Conservation (phyloP, 2,113 vertebrate genomes). For the Trochalopteron elliotii region DNA sequence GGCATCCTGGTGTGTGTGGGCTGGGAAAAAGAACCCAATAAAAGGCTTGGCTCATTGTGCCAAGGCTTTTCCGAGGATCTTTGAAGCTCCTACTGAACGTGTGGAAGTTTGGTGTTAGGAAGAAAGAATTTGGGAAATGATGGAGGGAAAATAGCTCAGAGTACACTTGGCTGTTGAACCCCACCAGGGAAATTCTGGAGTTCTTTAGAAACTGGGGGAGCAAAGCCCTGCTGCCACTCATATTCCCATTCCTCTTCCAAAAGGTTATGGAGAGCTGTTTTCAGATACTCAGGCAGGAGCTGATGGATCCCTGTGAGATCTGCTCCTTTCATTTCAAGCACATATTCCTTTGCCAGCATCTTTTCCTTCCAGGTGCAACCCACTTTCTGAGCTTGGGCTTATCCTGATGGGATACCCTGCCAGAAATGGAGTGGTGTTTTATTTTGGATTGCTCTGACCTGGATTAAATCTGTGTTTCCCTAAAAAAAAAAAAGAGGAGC, state of each 20-base stretch:
- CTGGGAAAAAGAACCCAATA: neutral
- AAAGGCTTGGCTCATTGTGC: neutral
- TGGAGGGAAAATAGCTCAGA: neutral
- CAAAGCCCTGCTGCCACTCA: neutral
- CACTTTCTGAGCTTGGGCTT: neutral
- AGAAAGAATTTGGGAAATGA: neutral
- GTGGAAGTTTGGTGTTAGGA: neutral
- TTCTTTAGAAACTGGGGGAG: neutral
- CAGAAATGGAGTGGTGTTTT: neutral
- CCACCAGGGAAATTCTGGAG: neutral
- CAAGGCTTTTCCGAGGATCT: neutral
- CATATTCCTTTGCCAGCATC: neutral
- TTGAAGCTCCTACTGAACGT: neutral
- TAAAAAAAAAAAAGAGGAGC: neutral
- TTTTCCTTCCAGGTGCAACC: neutral
- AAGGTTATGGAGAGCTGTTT: neutral
- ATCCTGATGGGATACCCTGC: neutral
- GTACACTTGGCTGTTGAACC: neutral
- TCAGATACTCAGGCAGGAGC: neutral
- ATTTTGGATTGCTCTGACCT: neutral
- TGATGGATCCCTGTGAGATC: neutral
- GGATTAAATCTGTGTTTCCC: neutral
- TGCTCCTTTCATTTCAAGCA: neutral
- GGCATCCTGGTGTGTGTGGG: neutral
- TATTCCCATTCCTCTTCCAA: neutral